Percentiles rank a stretch among this genome's conserved stretches.
Evolutionary conservation across 2,113 vertebrate genomes (phyloP).

Genomic region (Pelusios castaneus): DNA sequence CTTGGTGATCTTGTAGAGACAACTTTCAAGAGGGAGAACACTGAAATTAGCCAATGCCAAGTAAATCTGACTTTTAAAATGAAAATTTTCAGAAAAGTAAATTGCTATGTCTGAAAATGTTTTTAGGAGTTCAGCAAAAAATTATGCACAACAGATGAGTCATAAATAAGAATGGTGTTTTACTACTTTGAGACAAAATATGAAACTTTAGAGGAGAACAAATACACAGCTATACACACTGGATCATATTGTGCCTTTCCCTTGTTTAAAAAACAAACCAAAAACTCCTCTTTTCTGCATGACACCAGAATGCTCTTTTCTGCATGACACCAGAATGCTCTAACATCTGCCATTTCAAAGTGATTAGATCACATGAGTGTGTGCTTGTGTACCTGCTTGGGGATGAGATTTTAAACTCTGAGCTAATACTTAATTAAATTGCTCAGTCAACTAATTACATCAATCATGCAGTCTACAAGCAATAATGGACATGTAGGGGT

Average conservation of each 20-base stretch:
- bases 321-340: not conserved
- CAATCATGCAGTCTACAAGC: not conserved
- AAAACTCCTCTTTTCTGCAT: not conserved
- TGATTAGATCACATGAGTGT: not conserved
- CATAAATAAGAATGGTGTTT: not conserved
- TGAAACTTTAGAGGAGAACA: not conserved
- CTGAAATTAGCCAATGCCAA: constrained; percentile 32
- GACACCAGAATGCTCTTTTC: not conserved
- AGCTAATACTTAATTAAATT: not conserved
- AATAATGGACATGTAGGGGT: not conserved
- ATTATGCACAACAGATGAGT: not conserved
- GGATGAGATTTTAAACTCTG: not conserved
- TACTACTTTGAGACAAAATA: not conserved
- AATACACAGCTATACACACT: not conserved
- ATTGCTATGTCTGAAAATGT: not conserved
- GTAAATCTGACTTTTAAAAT: constrained; percentile 41
- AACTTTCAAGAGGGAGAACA: constrained; percentile 22
- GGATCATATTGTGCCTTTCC: not conserved
- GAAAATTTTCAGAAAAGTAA: not conserved
- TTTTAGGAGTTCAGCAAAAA: not conserved
- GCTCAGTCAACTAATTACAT: not conserved
- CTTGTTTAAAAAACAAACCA: not conserved
- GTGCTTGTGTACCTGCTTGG: not conserved
- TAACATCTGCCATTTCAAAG: not conserved
- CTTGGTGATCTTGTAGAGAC: constrained; percentile 3